Conservation (phyloP, 2,888 invertebrate species). For the Trichogramma dendrolimi region DNA sequence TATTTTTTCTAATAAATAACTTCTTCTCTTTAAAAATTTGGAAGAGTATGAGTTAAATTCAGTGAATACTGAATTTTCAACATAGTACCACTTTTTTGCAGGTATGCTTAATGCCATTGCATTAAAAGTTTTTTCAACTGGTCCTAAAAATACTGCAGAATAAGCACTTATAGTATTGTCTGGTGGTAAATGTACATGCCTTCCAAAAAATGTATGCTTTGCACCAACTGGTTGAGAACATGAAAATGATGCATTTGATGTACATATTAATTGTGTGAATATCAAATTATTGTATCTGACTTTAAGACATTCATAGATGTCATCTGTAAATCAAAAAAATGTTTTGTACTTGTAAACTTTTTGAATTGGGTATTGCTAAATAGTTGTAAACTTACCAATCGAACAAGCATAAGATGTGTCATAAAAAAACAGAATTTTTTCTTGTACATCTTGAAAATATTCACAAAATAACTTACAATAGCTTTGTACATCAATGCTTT, state of each 20-base stretch:
- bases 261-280: constrained; percentile 28
- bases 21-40: constrained; percentile 64
- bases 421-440: constrained; percentile 60
- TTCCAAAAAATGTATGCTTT: neutral
- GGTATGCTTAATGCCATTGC: constrained; percentile 58
- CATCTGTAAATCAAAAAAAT: constrained; percentile 14
- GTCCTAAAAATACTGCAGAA: constrained; percentile 65
- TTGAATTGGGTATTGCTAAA: neutral
- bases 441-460: constrained; percentile 46
- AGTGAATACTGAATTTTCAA: constrained; percentile 34
- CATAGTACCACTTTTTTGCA: constrained; percentile 59
- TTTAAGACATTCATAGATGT: constrained; percentile 21
- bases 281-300: constrained; percentile 24
- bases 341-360: neutral
- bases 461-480: constrained; percentile 46
- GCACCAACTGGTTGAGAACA: too few relatives aligned
- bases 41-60: too few relatives aligned
- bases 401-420: constrained; percentile 65
- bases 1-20: constrained; percentile 83
- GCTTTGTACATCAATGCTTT: constrained; percentile 55
- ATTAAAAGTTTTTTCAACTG: constrained; percentile 62
- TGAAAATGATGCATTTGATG: constrained; percentile 20
- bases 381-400: constrained; percentile 52
- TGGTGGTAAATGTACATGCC: neutral
- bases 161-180: constrained; percentile 49